These are phyloP conservation scores for Drosophila helvetica DNA, from an alignment of 2,888 invertebrate genomes.

Conservation along the genomic window DNA sequence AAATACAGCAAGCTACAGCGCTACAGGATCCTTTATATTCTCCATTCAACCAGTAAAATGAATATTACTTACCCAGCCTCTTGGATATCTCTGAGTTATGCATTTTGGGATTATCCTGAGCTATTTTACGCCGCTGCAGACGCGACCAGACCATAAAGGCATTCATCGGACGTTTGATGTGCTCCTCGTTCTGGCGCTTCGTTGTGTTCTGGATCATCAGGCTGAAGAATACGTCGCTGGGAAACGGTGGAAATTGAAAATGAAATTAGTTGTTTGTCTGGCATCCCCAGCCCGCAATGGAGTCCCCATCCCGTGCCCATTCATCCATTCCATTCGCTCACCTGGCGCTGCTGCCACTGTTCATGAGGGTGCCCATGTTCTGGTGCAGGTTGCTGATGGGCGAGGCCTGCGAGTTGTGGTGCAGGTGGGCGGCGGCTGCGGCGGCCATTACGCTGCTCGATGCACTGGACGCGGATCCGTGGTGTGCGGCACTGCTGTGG, in stretches of 20 bases:
- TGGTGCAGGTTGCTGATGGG: conserved; percentile 84
- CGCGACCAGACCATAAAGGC: conserved; percentile 99
- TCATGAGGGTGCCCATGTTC: conserved; percentile 84
- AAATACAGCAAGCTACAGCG: too few species aligned
- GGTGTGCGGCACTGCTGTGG: conserved; percentile 64
- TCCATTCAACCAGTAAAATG: too few species aligned
- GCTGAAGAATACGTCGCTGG: conserved; percentile 84
- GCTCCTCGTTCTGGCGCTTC: conserved; percentile 89
- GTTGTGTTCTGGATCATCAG: conserved; percentile 84
- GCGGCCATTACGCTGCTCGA: conserved; percentile 80
- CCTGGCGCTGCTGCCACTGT: conserved; percentile 84
- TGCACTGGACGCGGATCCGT: conserved; percentile 70
- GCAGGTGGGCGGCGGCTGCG: conserved; percentile 81
- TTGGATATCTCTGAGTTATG: conserved; percentile 99
- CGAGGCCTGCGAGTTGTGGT: conserved; percentile 82
- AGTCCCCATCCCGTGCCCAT: neutral
- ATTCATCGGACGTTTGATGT: conserved; percentile 99
- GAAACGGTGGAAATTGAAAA: neutral
- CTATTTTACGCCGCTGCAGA: conserved; percentile 95
- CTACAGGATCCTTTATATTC: too few species aligned
- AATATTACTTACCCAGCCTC: conserved; percentile 89
- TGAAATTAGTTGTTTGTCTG: neutral
- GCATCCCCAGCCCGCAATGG: neutral
- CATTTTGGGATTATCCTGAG: conserved; percentile 99
- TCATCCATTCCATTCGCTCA: conserved; percentile 50